Conservation (phyloP, 1,140 invertebrate species). For the Panagrolaimus sp. region DNA sequence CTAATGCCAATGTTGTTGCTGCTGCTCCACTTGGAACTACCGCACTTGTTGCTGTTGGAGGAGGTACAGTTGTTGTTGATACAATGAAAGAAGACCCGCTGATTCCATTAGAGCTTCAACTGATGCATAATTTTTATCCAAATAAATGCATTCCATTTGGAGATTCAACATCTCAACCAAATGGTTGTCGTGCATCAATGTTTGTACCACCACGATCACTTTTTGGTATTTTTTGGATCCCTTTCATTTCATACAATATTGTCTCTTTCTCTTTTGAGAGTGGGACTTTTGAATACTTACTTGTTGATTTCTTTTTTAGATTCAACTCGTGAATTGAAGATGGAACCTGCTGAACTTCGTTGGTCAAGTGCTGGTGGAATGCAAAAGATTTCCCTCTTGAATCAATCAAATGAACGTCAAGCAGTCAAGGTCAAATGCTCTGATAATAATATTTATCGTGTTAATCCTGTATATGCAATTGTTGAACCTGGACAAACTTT, state of each 20-base stretch:
- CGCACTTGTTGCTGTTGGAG: no score
- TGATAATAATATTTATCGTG: slow-evolving; percentile 33
- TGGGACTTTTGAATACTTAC: not conserved
- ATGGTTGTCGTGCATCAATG: no score
- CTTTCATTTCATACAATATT: not conserved
- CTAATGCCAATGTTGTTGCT: no score
- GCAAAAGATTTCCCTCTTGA: slow-evolving; percentile 11
- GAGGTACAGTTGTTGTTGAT: no score
- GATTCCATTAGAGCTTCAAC: not conserved
- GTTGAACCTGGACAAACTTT: slow-evolving; percentile 18
- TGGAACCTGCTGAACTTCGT: slow-evolving; percentile 21
- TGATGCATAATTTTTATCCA: not conserved
- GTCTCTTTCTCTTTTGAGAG: not conserved
- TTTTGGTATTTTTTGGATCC: no score
- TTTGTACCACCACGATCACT: no score
- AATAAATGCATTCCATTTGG: not conserved
- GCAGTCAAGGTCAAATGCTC: slow-evolving; percentile 31
- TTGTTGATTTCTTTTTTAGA: not conserved
- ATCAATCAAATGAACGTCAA: slow-evolving; percentile 18
- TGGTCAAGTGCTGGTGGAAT: slow-evolving; percentile 18
- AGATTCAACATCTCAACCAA: no score
- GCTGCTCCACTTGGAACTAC: no score
- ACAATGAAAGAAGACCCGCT: not conserved
- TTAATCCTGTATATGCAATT: slow-evolving; percentile 30
- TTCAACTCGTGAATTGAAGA: not conserved